Base-by-base conservation (phyloP, 2,888 invertebrate species). In the Coronaproctus castanopsis region DNA sequence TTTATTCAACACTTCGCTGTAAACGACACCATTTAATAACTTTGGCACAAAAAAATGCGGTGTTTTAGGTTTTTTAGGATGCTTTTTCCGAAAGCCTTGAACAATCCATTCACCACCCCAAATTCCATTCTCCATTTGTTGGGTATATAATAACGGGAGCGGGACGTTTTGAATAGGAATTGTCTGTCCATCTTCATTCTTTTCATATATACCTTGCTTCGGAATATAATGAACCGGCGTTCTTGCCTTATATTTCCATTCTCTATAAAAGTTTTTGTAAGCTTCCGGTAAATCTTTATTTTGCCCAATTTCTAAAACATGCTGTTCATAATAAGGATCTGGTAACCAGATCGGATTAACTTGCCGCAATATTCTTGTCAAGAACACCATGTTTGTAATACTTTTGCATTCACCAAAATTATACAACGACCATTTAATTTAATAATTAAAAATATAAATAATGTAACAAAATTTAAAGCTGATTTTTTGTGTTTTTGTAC, bases 31-130 rank as follows among this genome's bases (percentile, higher is more conserved):
- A 63, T 83, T 79, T 63, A 80, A 79, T 1, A 98, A 71, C 1
- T 75, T 71, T 0, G 98, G 98, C 20, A 87, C 81, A 91, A 92
- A 97, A 70, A 86, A 87, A 68, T 82, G 83, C 0, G 92, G 87
- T 0, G 84, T 80, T 61, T 82, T 74, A 20, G 54, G 52, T 52
- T 59, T 60, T 24, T 60, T 58, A 2, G 73, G 74, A 57, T 77
- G 72, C 54, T 80, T 77, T 68, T 84, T 84, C 68, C 80, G 78
- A 68, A 85, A 88, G 55, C 93, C 97, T 76, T 89, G 85, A 21
- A 98, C 75, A 0, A 97, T 78, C 36, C 84, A 90, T 75, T 98
- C 98, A 8, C 97, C 97, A 63, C 95, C 97, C 96, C 96, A 97
- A 64, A 98, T 76, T 36, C 95, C 95, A 53, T 80, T 68, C 70